A percentile compares a stretch with the other conserved stretches of the same genome.
These are phyloP conservation scores for Serripes groenlandicus DNA, from an alignment of 2,888 invertebrate genomes.

Conservation along the genomic window DNA sequence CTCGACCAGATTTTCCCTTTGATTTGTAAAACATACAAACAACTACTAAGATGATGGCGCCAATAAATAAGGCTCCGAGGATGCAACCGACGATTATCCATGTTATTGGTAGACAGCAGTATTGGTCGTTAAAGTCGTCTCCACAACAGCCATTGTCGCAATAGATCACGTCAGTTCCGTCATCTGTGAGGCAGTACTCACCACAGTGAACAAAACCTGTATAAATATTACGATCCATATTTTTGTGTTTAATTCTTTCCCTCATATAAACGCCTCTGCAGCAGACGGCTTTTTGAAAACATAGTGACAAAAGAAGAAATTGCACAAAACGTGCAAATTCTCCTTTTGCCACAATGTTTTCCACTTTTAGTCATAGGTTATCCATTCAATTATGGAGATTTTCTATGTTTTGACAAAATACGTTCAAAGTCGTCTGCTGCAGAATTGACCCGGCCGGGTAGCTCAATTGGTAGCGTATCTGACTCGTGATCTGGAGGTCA, in stretches of 20 bases:
- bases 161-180: neutral
- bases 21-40: conserved; percentile 11
- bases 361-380: no score
- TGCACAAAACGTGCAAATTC: neutral
- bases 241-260: neutral
- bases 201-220: conserved; percentile 13
- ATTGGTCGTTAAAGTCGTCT: conserved; percentile 1
- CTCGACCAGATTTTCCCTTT: conserved; percentile 12
- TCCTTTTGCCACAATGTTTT: neutral
- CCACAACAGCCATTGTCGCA: conserved; percentile 15
- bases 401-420: no score
- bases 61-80: neutral
- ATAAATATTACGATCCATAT: neutral
- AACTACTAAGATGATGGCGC: neutral
- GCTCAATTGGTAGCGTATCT: no score
- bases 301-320: neutral
- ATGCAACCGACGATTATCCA: conserved; percentile 14
- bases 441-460: no score
- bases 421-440: no score
- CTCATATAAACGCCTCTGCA: neutral
- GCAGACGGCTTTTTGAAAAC: neutral
- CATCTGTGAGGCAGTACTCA: conserved; percentile 3
- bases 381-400: no score
- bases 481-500: no score
- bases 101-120: neutral